Conservation (phyloP, 2,113 vertebrate genomes). For the Panthera leo region DNA sequence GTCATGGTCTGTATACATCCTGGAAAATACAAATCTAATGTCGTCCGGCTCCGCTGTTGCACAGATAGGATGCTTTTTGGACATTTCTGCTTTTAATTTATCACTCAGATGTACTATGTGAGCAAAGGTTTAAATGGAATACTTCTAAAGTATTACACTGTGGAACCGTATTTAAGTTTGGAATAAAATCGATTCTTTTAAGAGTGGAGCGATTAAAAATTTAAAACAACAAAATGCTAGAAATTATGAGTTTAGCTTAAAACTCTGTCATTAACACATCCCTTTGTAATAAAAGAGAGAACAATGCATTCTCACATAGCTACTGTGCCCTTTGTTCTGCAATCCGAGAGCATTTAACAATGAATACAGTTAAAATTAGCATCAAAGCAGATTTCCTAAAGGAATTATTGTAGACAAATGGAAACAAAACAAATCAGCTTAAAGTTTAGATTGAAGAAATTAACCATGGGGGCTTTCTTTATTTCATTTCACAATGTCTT, state of each 20-base stretch:
- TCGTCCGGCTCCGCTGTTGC: neutral
- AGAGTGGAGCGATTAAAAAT: neutral
- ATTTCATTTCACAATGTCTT: conserved; percentile 76
- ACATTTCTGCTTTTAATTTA: conserved; percentile 5
- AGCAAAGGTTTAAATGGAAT: neutral
- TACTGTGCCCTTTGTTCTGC: conserved; percentile 76
- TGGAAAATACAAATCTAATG: neutral
- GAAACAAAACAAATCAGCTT: conserved; percentile 79
- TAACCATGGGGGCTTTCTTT: conserved; percentile 52
- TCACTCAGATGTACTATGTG: neutral
- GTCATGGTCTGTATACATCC: neutral
- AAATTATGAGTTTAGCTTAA: conserved; percentile 69
- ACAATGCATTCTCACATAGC: conserved; percentile 64
- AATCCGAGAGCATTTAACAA: conserved; percentile 77
- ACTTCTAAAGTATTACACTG: neutral
- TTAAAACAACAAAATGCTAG: conserved; percentile 72
- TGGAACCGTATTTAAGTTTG: conserved; percentile 54
- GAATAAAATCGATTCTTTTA: neutral
- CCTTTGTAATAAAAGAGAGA: conserved; percentile 69
- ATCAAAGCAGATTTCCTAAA: conserved; percentile 77
- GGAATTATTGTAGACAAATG: conserved; percentile 80
- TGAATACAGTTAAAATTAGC: conserved; percentile 79
- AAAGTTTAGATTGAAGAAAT: conserved; percentile 76
- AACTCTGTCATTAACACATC: conserved; percentile 66
- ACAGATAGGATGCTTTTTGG: neutral